Evolutionary conservation across 2,888 invertebrate genomes (phyloP).

Genomic region (Sminthurides aquaticus): DNA sequence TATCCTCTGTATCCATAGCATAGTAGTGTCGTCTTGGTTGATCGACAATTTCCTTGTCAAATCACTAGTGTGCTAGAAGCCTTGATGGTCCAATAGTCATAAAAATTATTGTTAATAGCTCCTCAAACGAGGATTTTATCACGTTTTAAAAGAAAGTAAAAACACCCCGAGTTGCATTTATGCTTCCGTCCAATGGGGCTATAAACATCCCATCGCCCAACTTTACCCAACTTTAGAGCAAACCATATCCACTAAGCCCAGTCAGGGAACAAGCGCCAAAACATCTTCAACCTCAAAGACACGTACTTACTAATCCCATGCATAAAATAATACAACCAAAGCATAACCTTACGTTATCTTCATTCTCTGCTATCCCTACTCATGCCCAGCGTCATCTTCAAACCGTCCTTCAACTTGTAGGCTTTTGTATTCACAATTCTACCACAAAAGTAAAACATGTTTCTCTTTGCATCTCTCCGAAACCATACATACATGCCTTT

Average conservation of each 20-base stretch:
- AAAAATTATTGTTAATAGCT: slow-evolving; percentile 39
- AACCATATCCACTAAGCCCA: too few relatives aligned
- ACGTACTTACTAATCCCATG: background rate
- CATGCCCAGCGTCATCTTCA: too few relatives aligned
- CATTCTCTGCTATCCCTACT: too few relatives aligned
- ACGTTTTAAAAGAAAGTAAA: slow-evolving; percentile 36
- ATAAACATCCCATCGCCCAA: slow-evolving; percentile 23
- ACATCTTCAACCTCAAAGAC: background rate
- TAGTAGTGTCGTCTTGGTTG: slow-evolving; percentile 21
- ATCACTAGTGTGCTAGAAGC: slow-evolving; percentile 26
- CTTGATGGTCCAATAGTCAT: slow-evolving; percentile 36
- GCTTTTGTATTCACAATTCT: too few relatives aligned
- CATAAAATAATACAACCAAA: background rate
- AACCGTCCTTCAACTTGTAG: too few relatives aligned
- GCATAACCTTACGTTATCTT: background rate
- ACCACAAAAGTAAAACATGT: too few relatives aligned
- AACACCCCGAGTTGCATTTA: slow-evolving; percentile 25
- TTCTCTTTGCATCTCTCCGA: too few relatives aligned
- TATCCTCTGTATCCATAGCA: too few relatives aligned
- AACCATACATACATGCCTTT: too few relatives aligned
- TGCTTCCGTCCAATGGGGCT: slow-evolving; percentile 25
- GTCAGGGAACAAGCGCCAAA: background rate
- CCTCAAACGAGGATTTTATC: slow-evolving; percentile 37
- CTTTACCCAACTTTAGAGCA: background rate
- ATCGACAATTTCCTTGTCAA: slow-evolving; percentile 33